These are phyloP conservation scores for Mastigias papua DNA, from an alignment of 30 jellyfish, hydroid and myxozoan genomes.

Conservation along the genomic window DNA sequence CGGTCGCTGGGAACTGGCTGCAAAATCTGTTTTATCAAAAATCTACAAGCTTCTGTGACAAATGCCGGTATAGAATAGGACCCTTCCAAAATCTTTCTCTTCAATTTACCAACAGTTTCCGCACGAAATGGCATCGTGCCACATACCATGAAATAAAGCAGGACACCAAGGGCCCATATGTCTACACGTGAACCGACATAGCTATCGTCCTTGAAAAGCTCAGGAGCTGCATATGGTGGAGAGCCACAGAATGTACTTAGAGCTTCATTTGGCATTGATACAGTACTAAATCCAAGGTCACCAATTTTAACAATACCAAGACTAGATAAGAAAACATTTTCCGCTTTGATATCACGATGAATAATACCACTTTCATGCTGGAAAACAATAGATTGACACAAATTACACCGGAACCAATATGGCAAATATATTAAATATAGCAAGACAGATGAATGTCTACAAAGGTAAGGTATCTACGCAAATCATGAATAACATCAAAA, in stretches of 20 bases:
- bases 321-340: slow-evolving; percentile 84
- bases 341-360: slow-evolving; percentile 98
- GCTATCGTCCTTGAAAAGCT: slow-evolving; percentile 91
- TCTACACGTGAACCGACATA: slow-evolving; percentile 91
- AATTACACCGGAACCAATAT: too few species aligned
- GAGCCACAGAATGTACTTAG: slow-evolving; percentile 96
- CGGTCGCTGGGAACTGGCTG: slow-evolving; percentile 92
- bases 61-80: slow-evolving; percentile 80
- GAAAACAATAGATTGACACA: slow-evolving; percentile 15
- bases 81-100: slow-evolving; percentile 88
- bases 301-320: slow-evolving; percentile 90
- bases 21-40: slow-evolving; percentile 78
- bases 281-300: slow-evolving; percentile 97
- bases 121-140: slow-evolving; percentile 98
- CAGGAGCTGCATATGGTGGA: slow-evolving; percentile 99
- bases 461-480: too few species aligned
- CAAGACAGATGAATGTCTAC: too few species aligned
- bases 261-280: slow-evolving; percentile 75
- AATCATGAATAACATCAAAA: too few species aligned
- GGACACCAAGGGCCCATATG: slow-evolving; percentile 96
- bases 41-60: slow-evolving; percentile 83
- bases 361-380: slow-evolving; percentile 90
- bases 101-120: slow-evolving; percentile 95
- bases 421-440: too few species aligned
- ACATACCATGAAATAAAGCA: slow-evolving; percentile 89